Conservation (phyloP, 1,140 invertebrate genomes). For the Campodea augens region DNA sequence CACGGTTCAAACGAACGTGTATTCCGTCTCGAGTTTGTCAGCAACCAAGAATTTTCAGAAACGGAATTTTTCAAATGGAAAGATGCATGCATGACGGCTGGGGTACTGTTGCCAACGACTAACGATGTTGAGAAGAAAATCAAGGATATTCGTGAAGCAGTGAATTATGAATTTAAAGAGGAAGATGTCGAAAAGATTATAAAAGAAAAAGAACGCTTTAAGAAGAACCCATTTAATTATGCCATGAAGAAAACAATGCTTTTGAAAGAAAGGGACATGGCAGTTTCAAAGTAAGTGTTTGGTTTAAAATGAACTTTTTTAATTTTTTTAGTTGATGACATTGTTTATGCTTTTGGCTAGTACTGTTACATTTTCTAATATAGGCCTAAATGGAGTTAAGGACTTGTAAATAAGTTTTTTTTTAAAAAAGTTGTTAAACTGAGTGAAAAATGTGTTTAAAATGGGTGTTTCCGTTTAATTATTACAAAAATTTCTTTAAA, state of each 20-base stretch:
- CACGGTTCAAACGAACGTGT: conserved; percentile 81
- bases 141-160: conserved; percentile 70
- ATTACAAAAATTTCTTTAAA: no score
- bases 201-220: conserved; percentile 79
- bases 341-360: no score
- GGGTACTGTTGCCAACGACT: conserved; percentile 58
- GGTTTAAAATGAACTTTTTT: no score
- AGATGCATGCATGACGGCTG: conserved; percentile 54
- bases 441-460: no score
- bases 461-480: no score
- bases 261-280: conserved; percentile 71
- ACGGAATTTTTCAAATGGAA: conserved; percentile 88
- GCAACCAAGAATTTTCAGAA: conserved; percentile 86
- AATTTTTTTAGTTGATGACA: no score
- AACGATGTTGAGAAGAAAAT: conserved; percentile 69
- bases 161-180: conserved; percentile 77
- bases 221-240: conserved; percentile 84
- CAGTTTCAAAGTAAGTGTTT: conserved; percentile 23
- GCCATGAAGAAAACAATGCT: conserved; percentile 90
- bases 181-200: conserved; percentile 69
- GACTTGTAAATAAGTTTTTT: no score
- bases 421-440: no score
- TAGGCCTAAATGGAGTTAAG: no score
- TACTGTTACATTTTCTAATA: no score
- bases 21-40: conserved; percentile 92